These are phyloP conservation scores for Fistularia tabacaria DNA, from an alignment of 2,797 vertebrate genomes.

Conservation along the genomic window DNA sequence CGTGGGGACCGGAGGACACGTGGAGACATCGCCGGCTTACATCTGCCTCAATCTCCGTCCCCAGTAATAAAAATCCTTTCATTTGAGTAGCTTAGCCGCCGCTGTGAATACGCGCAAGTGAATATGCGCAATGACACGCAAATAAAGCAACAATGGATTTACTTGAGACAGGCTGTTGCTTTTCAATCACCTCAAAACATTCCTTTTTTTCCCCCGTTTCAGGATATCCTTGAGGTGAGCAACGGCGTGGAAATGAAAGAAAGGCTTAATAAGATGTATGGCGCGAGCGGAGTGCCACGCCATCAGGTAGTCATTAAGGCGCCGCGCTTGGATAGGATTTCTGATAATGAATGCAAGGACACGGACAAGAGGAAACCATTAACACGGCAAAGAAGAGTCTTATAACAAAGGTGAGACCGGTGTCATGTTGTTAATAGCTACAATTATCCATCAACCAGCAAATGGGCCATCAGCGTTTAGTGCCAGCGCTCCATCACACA, in stretches of 20 bases:
- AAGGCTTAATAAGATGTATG: constrained; percentile 25
- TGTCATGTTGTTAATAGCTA: constrained; percentile 63
- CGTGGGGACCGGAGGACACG: too few species aligned
- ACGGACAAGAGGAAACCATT: constrained; percentile 58
- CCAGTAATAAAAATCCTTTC: constrained; percentile 37
- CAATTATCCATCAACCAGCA: constrained; percentile 65
- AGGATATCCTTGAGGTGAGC: constrained; percentile 10
- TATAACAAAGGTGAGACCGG: constrained; percentile 62
- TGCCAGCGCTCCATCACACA: constrained; percentile 59
- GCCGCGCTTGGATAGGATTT: constrained; percentile 31
- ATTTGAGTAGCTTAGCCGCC: constrained; percentile 28
- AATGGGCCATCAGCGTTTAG: constrained; percentile 64
- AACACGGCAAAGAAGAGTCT: constrained; percentile 50
- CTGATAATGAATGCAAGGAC: constrained; percentile 56
- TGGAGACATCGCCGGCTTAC: constrained; percentile 1
- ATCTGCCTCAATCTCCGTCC: constrained; percentile 36
- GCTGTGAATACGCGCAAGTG: constrained; percentile 8
- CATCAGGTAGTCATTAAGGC: constrained; percentile 46
- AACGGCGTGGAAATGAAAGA: neutral
- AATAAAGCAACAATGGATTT: constrained; percentile 9
- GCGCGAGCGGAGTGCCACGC: constrained; percentile 3
- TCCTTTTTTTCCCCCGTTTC: neutral
- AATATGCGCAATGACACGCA: neutral
- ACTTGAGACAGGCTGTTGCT: neutral
- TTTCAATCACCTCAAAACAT: neutral